Evolutionary conservation across 2,888 invertebrate genomes (phyloP), one percentile per base, ranked within the genome.

Genomic region (Phengaris arion): DNA sequence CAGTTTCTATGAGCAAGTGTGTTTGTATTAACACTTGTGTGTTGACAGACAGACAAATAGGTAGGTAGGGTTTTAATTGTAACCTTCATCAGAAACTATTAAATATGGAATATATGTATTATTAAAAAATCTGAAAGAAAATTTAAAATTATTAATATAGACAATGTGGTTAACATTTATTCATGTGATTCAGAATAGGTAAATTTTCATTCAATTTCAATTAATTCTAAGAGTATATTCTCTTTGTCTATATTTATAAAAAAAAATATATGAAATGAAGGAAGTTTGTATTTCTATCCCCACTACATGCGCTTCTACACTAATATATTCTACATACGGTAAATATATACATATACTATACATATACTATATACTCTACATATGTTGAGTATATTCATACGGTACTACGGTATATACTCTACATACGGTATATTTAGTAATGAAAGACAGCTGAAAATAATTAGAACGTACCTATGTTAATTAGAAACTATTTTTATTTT

Each of bases 1-100:
- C 57, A 79, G 78, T 79, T 78, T 78, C 77, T 75, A 75, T 76
- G 76, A 76, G 68, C 59, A 51, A 57, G 68, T 77, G 77, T 77
- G 74, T 73, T 54, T 74, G n/a, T 74, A 35, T 64, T 69, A 64
- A 76, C 54, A 72, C 72, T 72, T 72, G 12, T 72, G 48, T 72
- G 75, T 69, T 46, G 75, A 69, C 68, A 46, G 75, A 69, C 69
- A 2, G 48, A 75, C 75, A 55, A 69, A 75, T 55, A 46, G 22
- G 48, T 70, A 22, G 22, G 22, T 22, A 22, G 22, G 55, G 55
- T 75, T 59, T 72, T 74, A 74, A 76, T 57, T 35, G 9, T 75
- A 55, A 57, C 46, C 46, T 57, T 57, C 64, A 54, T 35, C 7
- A 68, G 10, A 45, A 35, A 10, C 10, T 12, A 52, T 9, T 10